Base-by-base conservation (phyloP, 2,888 invertebrate species). In the Acronicta psi region DNA sequence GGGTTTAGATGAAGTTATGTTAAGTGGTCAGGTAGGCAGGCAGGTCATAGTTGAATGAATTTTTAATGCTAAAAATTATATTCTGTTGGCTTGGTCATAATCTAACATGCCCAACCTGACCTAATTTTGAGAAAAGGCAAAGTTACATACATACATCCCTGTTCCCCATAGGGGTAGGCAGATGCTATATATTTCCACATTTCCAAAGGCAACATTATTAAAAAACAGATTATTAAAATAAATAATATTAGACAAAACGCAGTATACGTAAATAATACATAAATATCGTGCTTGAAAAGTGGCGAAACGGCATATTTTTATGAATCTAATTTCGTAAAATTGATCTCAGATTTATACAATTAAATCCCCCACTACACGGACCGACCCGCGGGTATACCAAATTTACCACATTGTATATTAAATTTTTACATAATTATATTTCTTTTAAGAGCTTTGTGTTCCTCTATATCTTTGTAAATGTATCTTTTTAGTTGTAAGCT, bases 401-500 rank as follows among this genome's bases (percentile, higher is more conserved):
- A 93, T 87, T 83, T 88, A 89, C 86, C 87, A 87, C 84, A 82
- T 72, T 91, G 89, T 90, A 88, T 89, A 88, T 86, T 88, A 86
- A 85, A 82, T 66, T 72, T 75, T 66, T 65, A 66, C 75, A 63
- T 77, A 69, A 67, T 51, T 57, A 64, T 82, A 78, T 73, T 81
- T 76, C 81, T 84, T 83, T 68, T 90, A 89, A 89, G 86, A 66
- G 86, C 89, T 91, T 88, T 81, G 88, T 93, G 93, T 93, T 93
- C 92, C 93, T 93, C 82, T 89, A 82, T 80, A 83, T 82, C 84
- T 86, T 84, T 87, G 85, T 87, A 84, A 84, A 87, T 86, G 83
- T 84, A 83, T 77, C 70, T 74, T 74, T 67, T 69, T 71, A 69
- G 57, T 59, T 62, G 0, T 73, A 68, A 64, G 65, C 49, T 20